Base-by-base conservation (phyloP, 2,113 vertebrate species). In the Plecturocebus donacophilus region DNA sequence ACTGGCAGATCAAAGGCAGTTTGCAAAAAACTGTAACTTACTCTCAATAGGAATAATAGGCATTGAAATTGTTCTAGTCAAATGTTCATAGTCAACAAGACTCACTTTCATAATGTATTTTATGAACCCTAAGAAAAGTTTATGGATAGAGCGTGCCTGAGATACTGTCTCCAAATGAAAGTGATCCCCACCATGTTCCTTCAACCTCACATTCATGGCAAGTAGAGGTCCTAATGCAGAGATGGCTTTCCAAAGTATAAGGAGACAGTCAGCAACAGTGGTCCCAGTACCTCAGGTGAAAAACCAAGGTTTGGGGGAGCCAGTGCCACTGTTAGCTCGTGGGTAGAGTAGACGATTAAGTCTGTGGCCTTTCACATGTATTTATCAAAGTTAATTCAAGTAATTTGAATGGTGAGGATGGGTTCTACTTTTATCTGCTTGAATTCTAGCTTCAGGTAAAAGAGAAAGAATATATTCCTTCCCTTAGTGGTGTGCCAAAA, bases 11-110 rank as follows among this genome's bases (percentile, higher is more conserved):
- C 96, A 96, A 95, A 86, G 85, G 58, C 52, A 85, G 92, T 61
- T 68, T 95, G 82, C 90, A 95, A 86, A 40, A 70, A 6, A 73
- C 95, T 56, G 96, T 71, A 91, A 88, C 87, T 98, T 52, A 35
- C 38, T 52, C 54, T 40, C 88, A 75, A 19, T 45, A 71, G 23
- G 38, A 93, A 76, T 23, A 58, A 30, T 5, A 30, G 16, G 17
- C 27, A 10, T 75, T 8, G 13, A 68, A 80, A 80, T 42, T 45
- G 7, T 32, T 66, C 42, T 14, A 19, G 19, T 52, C 3, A 7
- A 52, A 40, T 21, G 27, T n/a, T 30, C 68, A 23, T 38, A n/a
- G 4, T 79, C 17, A 79, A 58, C 64, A 64, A 23, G 5, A 61
- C 71, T 85, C 56, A 64, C 77, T 68, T 61, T 49, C 40, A 38